Conservation (phyloP, 1,140 invertebrate species). For the Drosophila ambigua region DNA sequence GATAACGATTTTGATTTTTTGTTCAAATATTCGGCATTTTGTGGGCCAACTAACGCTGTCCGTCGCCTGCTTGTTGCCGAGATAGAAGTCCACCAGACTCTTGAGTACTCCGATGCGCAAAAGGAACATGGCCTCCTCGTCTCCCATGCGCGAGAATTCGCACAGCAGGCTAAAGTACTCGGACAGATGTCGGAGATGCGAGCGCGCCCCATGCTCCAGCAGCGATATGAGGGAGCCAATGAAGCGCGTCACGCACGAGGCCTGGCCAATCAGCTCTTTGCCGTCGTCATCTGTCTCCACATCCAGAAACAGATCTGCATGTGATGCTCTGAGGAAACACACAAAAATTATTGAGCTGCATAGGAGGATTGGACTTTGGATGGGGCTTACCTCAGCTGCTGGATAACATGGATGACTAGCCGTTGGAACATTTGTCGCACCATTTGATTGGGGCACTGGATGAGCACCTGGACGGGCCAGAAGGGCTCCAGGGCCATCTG, state of each 20-base stretch:
- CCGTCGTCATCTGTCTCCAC: constrained; percentile 88
- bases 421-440: constrained; percentile 97
- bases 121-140: constrained; percentile 95
- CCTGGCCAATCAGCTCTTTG: constrained; percentile 89
- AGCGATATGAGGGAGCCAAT: constrained; percentile 94
- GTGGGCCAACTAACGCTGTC: constrained; percentile 71
- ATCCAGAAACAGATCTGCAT: constrained; percentile 90
- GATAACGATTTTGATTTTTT: not conserved
- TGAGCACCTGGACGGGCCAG: constrained; percentile 97
- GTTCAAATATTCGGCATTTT: not conserved
- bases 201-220: constrained; percentile 94
- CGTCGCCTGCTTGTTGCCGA: constrained; percentile 88
- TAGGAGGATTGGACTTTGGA: too few species aligned
- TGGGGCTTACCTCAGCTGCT: constrained; percentile 87
- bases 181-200: constrained; percentile 93
- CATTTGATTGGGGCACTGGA: constrained; percentile 98
- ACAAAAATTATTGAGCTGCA: not conserved
- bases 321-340: constrained; percentile 85
- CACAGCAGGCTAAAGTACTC: constrained; percentile 96
- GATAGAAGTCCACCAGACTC: constrained; percentile 95
- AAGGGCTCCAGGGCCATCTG: constrained; percentile 96
- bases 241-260: constrained; percentile 95
- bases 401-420: constrained; percentile 96
- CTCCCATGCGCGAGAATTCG: constrained; percentile 97
- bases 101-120: constrained; percentile 94